Conservation (phyloP, 2,888 invertebrate genomes). For the Caenorhabditis afra region DNA sequence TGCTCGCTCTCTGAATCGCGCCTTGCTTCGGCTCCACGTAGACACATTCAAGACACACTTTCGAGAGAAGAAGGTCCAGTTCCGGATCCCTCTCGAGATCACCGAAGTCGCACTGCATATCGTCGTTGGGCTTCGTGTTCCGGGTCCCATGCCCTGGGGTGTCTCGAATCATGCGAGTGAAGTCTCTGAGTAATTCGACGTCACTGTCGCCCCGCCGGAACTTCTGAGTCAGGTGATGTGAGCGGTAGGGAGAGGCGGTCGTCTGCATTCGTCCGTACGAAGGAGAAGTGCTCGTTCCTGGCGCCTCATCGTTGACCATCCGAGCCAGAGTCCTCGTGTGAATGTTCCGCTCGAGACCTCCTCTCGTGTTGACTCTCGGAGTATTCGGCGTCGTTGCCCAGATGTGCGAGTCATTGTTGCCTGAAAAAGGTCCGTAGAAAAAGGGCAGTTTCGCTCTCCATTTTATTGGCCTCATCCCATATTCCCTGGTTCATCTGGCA, state of each 20-base stretch:
- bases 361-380: constrained; percentile 40
- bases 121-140: constrained; percentile 10
- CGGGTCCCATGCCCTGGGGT: constrained; percentile 27
- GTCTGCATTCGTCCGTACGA: constrained; percentile 47
- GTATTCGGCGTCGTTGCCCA: constrained; percentile 54
- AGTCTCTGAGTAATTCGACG: constrained; percentile 44
- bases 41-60: constrained; percentile 57
- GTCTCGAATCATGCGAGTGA: constrained; percentile 57
- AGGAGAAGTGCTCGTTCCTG: constrained; percentile 30
- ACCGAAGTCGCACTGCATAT: constrained; percentile 30
- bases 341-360: constrained; percentile 51
- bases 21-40: constrained; percentile 46
- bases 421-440: constrained; percentile 37
- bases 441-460: not conserved
- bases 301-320: constrained; percentile 43
- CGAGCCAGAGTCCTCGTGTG: constrained; percentile 48
- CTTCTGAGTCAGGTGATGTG: constrained; percentile 33
- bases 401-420: constrained; percentile 39
- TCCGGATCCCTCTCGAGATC: constrained; percentile 59
- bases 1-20: constrained; percentile 25
- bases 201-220: constrained; percentile 31
- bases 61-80: constrained; percentile 57
- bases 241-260: constrained; percentile 34
- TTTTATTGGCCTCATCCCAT: constrained; percentile 51
- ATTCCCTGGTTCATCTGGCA: constrained; percentile 53